Evolutionary conservation across 2,888 invertebrate species (phyloP).

Genomic region (Gnatocerus cornutus): DNA sequence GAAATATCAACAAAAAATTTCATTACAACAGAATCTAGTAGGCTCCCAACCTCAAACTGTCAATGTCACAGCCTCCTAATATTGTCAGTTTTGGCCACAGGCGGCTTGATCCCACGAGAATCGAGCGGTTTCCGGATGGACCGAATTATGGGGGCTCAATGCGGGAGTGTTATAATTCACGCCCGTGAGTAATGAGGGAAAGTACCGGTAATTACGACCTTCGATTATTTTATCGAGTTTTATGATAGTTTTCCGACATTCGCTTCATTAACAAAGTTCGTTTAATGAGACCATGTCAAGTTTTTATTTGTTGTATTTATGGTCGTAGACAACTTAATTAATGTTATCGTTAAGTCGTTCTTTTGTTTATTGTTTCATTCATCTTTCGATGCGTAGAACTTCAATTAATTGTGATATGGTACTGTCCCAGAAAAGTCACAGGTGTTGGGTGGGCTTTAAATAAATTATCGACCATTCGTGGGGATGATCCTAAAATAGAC

Average conservation of each 20-base stretch:
- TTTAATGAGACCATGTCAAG: slow-evolving; percentile 3
- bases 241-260: not conserved
- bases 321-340: slow-evolving; percentile 22
- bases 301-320: slow-evolving; percentile 1
- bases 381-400: not conserved
- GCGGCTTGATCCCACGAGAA: too few relatives aligned
- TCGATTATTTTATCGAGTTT: not conserved
- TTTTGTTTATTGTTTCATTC: slow-evolving; percentile 29
- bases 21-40: too few relatives aligned
- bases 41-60: too few relatives aligned
- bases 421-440: not conserved
- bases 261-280: not conserved
- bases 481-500: not conserved
- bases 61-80: too few relatives aligned
- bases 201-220: not conserved
- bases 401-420: not conserved
- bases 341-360: slow-evolving; percentile 16
- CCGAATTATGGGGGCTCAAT: slow-evolving; percentile 5
- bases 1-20: too few relatives aligned
- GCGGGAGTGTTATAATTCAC: not conserved
- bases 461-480: not conserved
- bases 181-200: not conserved
- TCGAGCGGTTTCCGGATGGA: slow-evolving; percentile 9
- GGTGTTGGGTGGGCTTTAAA: not conserved
- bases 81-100: too few relatives aligned